Conservation (phyloP, 2,888 invertebrate species). For the Plagiodera versicolora region DNA sequence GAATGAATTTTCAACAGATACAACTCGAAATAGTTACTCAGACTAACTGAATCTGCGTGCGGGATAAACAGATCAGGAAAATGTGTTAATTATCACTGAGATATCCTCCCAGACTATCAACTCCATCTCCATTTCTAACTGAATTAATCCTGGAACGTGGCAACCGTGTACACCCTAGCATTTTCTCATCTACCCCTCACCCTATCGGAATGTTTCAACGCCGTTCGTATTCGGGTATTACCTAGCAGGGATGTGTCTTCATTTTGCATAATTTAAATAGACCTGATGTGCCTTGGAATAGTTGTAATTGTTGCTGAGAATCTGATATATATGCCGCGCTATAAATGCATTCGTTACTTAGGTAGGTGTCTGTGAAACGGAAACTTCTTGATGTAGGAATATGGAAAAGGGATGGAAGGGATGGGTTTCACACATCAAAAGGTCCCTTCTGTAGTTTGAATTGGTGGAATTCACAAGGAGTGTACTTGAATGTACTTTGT, state of each 20-base stretch:
- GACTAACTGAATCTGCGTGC: too few relatives aligned
- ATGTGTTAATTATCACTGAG: too few relatives aligned
- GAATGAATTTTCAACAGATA: too few relatives aligned
- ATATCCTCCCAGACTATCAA: too few relatives aligned
- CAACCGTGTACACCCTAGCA: not conserved
- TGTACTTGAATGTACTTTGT: too few relatives aligned
- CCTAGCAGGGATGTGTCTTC: slow-evolving; percentile 13
- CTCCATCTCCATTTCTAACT: too few relatives aligned
- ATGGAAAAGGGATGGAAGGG: too few relatives aligned
- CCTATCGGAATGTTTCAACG: slow-evolving; percentile 3
- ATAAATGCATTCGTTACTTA: not conserved
- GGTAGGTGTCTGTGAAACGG: not conserved
- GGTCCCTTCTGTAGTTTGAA: not conserved
- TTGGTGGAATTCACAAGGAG: too few relatives aligned
- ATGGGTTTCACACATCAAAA: too few relatives aligned
- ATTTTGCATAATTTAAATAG: slow-evolving; percentile 19
- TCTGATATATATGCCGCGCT: slow-evolving; percentile 7
- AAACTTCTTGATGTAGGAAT: not conserved
- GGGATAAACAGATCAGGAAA: too few relatives aligned
- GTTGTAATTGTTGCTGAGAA: slow-evolving; percentile 13
- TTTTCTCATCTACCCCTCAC: not conserved
- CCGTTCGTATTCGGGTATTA: slow-evolving; percentile 6
- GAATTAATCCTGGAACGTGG: too few relatives aligned
- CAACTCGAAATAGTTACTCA: too few relatives aligned
- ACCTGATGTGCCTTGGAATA: slow-evolving; percentile 8